These are phyloP conservation scores for Acanthosoma haemorrhoidale DNA, from an alignment of 2,888 invertebrate genomes.

Conservation along the genomic window DNA sequence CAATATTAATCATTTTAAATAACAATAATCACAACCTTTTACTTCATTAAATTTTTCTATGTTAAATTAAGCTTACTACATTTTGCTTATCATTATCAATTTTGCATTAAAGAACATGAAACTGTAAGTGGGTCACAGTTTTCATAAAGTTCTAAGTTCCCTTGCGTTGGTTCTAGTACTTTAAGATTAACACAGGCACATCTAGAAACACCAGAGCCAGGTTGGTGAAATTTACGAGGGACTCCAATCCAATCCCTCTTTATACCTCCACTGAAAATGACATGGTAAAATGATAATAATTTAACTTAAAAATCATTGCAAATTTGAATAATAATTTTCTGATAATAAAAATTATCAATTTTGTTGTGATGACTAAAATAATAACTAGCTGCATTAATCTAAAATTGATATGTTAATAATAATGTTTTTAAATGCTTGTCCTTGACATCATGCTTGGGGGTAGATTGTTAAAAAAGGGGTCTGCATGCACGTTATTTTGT, in stretches of 20 bases:
- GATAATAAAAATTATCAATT: too few relatives aligned
- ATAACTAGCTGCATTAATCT: too few relatives aligned
- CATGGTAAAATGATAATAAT: slow-evolving; percentile 27
- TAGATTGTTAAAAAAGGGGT: too few relatives aligned
- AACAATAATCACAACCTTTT: background rate
- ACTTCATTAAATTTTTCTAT: background rate
- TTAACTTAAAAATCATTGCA: background rate
- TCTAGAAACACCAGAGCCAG: slow-evolving; percentile 59
- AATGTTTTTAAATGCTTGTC: too few relatives aligned
- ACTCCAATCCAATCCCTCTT: slow-evolving; percentile 81
- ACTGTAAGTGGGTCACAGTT: slow-evolving; percentile 56
- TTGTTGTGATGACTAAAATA: too few relatives aligned
- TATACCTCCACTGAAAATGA: slow-evolving; percentile 75
- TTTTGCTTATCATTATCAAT: background rate
- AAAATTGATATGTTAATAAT: too few relatives aligned
- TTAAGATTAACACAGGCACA: slow-evolving; percentile 74
- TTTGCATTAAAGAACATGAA: slow-evolving; percentile 48
- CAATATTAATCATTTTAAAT: too few relatives aligned
- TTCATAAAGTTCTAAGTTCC: slow-evolving; percentile 54
- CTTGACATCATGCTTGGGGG: too few relatives aligned
- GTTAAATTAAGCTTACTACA: too few relatives aligned
- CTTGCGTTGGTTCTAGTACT: slow-evolving; percentile 39
- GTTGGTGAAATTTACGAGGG: slow-evolving; percentile 73
- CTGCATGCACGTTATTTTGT: too few relatives aligned
- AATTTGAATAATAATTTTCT: too few relatives aligned